Percentiles rank a stretch among this genome's conserved stretches.
phyloP scores from a whole-genome alignment of 2,888 invertebrate species.

The Dryocosmus kuriphilus region DNA sequence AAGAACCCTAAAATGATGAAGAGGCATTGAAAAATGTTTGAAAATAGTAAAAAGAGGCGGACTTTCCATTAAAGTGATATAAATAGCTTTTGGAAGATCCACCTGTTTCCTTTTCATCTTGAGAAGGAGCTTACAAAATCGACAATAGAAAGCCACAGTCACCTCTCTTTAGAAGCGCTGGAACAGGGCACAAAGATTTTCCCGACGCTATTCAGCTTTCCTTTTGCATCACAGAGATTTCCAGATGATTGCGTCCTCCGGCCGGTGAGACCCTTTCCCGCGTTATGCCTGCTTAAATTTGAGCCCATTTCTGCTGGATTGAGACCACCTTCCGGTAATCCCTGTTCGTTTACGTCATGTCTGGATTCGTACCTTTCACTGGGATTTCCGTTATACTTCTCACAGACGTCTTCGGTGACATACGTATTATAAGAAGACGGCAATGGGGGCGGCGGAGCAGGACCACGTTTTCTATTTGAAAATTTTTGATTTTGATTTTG shows the following conservation, averaged over 20 bases:
- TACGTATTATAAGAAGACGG: constrained; percentile 65
- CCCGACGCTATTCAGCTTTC: constrained; percentile 72
- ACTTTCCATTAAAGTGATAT: not conserved
- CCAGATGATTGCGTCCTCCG: constrained; percentile 87
- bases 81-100: constrained; percentile 20
- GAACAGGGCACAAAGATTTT: constrained; percentile 74
- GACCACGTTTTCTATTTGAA: constrained; percentile 49
- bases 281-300: constrained; percentile 87
- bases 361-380: constrained; percentile 72
- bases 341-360: constrained; percentile 63
- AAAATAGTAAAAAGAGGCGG: too few relatives aligned
- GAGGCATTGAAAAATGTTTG: too few relatives aligned
- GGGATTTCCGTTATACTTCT: constrained; percentile 67
- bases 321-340: constrained; percentile 43
- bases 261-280: constrained; percentile 84
- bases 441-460: constrained; percentile 62
- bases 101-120: constrained; percentile 28
- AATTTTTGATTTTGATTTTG: constrained; percentile 54
- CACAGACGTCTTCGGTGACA: constrained; percentile 66
- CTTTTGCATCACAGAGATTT: constrained; percentile 83
- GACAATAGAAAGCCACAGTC: constrained; percentile 32
- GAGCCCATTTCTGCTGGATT: constrained; percentile 83
- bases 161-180: constrained; percentile 71
- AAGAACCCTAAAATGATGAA: too few relatives aligned
- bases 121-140: constrained; percentile 33